A percentile compares a stretch with the other conserved stretches of the same genome.
phyloP scores from a whole-genome alignment of 2,797 vertebrate species.

The Bovichtus diacanthus region DNA sequence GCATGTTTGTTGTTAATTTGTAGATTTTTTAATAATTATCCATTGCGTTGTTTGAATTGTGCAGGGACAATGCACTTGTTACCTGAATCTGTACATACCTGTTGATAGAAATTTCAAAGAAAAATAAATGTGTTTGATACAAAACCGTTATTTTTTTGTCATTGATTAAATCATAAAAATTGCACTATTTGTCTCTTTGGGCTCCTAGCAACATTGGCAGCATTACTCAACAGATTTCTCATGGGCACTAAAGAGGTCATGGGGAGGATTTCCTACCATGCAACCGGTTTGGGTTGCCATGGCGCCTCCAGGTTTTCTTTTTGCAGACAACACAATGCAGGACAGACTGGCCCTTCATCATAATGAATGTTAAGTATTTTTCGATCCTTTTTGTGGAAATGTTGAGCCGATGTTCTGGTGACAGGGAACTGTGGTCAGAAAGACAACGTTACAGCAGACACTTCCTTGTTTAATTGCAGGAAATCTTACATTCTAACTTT shows the following conservation, averaged over 20 bases:
- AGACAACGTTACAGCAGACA: constrained; percentile 20
- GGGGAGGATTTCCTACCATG: constrained; percentile 68
- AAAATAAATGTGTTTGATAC: constrained; percentile 80
- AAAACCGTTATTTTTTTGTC: constrained; percentile 35
- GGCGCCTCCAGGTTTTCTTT: constrained; percentile 20
- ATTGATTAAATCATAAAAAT: constrained; percentile 22
- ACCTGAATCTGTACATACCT: constrained; percentile 79
- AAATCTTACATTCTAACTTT: constrained; percentile 22
- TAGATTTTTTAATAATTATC: constrained; percentile 65
- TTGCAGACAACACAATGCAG: constrained; percentile 47
- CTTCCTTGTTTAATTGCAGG: constrained; percentile 48
- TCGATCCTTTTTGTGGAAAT: constrained; percentile 10
- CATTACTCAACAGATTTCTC: constrained; percentile 56
- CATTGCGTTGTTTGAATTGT: constrained; percentile 44
- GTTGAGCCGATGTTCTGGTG: constrained; percentile 17
- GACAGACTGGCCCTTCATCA: constrained; percentile 63
- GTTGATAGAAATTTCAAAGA: constrained; percentile 78
- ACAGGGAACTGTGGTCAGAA: constrained; percentile 3
- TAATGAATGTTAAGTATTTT: constrained; percentile 22
- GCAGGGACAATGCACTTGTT: constrained; percentile 57
- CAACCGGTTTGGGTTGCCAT: constrained; percentile 67
- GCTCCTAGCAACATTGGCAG: constrained; percentile 70
- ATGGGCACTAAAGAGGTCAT: constrained; percentile 69
- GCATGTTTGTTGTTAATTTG: constrained; percentile 71
- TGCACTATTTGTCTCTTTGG: constrained; percentile 52